These are phyloP conservation scores for Vannuccia rotundouncinata DNA, from an alignment of 2,888 invertebrate genomes.

Conservation along the genomic window DNA sequence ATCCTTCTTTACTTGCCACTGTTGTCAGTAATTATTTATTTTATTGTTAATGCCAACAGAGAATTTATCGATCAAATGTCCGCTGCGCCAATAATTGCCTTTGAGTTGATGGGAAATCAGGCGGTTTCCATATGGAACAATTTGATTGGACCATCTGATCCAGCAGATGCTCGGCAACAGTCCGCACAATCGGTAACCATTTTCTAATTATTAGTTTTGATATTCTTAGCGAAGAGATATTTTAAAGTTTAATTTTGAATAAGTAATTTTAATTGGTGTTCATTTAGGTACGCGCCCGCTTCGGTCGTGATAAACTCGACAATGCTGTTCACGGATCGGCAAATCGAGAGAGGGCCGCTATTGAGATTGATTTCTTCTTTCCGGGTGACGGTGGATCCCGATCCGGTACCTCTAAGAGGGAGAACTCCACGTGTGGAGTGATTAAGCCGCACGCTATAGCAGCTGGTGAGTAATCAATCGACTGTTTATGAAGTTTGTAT, in stretches of 20 bases:
- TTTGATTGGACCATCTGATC: slow-evolving; percentile 60
- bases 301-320: slow-evolving; percentile 45
- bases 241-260: background rate
- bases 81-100: slow-evolving; percentile 66
- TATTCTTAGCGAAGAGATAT: background rate
- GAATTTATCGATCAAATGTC: slow-evolving; percentile 64
- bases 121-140: slow-evolving; percentile 63
- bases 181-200: slow-evolving; percentile 44
- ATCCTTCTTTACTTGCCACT: background rate
- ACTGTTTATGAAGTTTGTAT: too few relatives aligned
- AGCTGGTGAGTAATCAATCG: slow-evolving; percentile 64
- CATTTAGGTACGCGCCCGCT: slow-evolving; percentile 19
- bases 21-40: background rate
- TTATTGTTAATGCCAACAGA: slow-evolving; percentile 49
- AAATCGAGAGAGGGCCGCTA: slow-evolving; percentile 60
- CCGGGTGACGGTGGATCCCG: slow-evolving; percentile 48
- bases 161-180: slow-evolving; percentile 46
- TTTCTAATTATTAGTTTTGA: background rate
- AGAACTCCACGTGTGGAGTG: slow-evolving; percentile 62
- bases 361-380: slow-evolving; percentile 58
- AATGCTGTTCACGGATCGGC: slow-evolving; percentile 63
- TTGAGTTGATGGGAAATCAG: slow-evolving; percentile 70
- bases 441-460: slow-evolving; percentile 82
- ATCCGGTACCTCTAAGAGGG: slow-evolving; percentile 51
- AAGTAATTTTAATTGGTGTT: background rate